Percentiles rank a stretch among this genome's conserved stretches.
These are phyloP conservation scores for Polypterus bichir DNA, from an alignment of 2,113 vertebrate genomes.

Conservation along the genomic window DNA sequence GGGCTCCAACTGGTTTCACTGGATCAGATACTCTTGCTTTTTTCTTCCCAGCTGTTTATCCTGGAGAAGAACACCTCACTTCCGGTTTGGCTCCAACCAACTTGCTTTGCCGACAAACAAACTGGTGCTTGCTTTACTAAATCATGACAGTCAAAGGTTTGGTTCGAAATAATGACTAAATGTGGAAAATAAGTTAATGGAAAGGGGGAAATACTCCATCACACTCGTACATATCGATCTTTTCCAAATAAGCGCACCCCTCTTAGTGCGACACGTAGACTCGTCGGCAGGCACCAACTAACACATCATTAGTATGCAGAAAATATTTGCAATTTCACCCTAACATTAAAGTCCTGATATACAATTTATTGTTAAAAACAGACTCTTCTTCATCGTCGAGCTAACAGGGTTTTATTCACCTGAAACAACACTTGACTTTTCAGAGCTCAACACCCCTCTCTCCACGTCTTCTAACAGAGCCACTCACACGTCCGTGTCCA, in stretches of 20 bases:
- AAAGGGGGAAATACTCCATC: not conserved
- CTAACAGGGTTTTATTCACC: not conserved
- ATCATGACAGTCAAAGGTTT: not conserved
- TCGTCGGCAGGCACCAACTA: not conserved
- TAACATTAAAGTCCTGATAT: not conserved
- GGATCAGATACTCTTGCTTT: not conserved
- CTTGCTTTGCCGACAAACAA: not conserved
- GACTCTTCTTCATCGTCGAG: not conserved
- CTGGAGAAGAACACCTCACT: conserved; percentile 46
- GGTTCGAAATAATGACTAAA: too few species aligned
- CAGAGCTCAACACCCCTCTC: not conserved
- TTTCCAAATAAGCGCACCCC: not conserved
- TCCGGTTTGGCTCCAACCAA: conserved; percentile 34
- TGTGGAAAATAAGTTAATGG: too few species aligned
- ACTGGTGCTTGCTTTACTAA: not conserved
- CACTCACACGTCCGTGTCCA: not conserved
- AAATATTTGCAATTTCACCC: not conserved
- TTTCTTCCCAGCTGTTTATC: not conserved
- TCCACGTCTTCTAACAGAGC: not conserved
- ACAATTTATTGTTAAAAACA: not conserved
- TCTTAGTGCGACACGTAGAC: not conserved
- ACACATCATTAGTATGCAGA: not conserved
- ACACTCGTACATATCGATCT: not conserved
- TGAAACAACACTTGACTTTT: not conserved
- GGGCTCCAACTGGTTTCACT: not conserved